These are phyloP conservation scores for Thryonomys swinderianus DNA, from an alignment of 2,113 vertebrate species.

Conservation along the genomic window DNA sequence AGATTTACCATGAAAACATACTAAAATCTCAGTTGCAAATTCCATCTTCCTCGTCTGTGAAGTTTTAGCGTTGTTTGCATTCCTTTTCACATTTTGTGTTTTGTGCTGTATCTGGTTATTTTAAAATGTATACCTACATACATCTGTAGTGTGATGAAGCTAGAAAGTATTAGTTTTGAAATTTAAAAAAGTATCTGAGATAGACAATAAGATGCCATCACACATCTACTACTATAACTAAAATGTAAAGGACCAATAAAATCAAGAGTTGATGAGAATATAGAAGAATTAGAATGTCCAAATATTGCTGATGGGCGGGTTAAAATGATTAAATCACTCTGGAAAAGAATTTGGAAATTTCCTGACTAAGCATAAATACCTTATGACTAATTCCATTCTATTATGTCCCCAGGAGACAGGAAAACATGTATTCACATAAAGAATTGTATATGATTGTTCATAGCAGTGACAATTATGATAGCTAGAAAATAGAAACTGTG, in stretches of 20 bases:
- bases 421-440: not conserved
- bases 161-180: not conserved
- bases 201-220: not conserved
- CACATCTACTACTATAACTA: not conserved
- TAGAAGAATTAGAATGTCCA: not conserved
- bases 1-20: not conserved
- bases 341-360: not conserved
- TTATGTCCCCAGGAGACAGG: not conserved
- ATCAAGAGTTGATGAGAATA: not conserved
- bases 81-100: not conserved
- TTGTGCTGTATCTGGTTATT: not conserved
- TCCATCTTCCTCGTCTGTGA: not conserved
- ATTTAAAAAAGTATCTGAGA: not conserved
- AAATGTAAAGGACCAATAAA: not conserved
- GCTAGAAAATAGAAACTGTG: not conserved
- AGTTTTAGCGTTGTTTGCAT: not conserved
- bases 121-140: not conserved
- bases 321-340: not conserved
- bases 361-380: not conserved
- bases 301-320: not conserved
- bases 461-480: not conserved
- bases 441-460: not conserved
- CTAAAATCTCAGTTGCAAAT: not conserved
- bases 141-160: not conserved
- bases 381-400: not conserved